Evolutionary conservation across 2,888 invertebrate genomes (phyloP).

Genomic region (Drosophila setosimentum): DNA sequence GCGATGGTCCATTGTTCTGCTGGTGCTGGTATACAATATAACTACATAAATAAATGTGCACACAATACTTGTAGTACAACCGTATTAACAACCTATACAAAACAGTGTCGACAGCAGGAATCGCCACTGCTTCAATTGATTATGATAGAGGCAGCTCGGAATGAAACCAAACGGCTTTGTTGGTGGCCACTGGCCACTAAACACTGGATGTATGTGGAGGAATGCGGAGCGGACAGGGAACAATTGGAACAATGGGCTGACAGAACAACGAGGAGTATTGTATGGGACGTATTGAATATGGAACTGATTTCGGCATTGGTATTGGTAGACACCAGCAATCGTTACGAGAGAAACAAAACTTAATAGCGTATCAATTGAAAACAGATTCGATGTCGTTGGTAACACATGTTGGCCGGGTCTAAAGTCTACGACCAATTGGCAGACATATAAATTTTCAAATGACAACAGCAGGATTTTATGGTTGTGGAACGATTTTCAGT

Average conservation of each 20-base stretch:
- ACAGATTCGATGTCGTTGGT: conserved; percentile 71
- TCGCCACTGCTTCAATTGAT: conserved; percentile 74
- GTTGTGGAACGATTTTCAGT: conserved; percentile 26
- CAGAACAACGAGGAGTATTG: conserved; percentile 50
- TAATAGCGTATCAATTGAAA: conserved; percentile 66
- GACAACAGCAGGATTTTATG: conserved; percentile 10
- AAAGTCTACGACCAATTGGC: conserved; percentile 40
- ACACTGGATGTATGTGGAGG: neutral
- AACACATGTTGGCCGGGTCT: conserved; percentile 66
- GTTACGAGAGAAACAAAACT: conserved; percentile 17
- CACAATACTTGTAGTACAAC: conserved; percentile 53
- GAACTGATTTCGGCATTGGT: conserved; percentile 59
- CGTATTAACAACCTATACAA: conserved; percentile 42
- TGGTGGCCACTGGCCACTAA: conserved; percentile 61
- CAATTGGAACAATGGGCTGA: conserved; percentile 66
- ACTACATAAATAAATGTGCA: conserved; percentile 74
- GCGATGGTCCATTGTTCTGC: conserved; percentile 64
- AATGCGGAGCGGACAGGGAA: conserved; percentile 26
- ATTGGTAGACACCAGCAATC: conserved; percentile 27
- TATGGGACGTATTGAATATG: conserved; percentile 62
- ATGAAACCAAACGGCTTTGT: conserved; percentile 57
- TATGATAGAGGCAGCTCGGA: conserved; percentile 39
- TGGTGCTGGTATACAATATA: conserved; percentile 42
- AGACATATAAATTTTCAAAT: conserved; percentile 49
- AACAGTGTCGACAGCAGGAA: conserved; percentile 74